These are phyloP conservation scores for Stomatorhinus ivindoensis DNA, from an alignment of 2,113 vertebrate species.

Conservation along the genomic window DNA sequence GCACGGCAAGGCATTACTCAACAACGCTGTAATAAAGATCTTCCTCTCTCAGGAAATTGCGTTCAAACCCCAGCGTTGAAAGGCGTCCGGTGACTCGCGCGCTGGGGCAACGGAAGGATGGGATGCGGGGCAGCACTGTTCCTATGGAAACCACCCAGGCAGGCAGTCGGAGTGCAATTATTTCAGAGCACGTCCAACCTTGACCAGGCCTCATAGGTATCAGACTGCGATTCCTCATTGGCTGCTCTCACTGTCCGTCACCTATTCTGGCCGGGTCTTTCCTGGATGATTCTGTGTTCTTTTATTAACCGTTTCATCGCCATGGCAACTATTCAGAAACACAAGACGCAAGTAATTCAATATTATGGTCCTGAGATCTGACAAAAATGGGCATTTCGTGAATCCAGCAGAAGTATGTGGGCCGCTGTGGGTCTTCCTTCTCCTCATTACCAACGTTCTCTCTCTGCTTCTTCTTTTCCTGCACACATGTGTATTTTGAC, in stretches of 20 bases:
- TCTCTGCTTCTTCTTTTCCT: neutral
- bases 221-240: neutral
- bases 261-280: neutral
- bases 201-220: neutral
- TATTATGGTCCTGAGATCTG: neutral
- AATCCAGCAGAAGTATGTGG: neutral
- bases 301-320: neutral
- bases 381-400: neutral
- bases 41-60: slow-evolving; percentile 10
- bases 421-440: neutral
- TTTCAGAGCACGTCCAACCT: neutral
- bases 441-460: neutral
- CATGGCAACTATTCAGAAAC: neutral
- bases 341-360: neutral
- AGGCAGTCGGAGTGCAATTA: neutral
- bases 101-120: neutral
- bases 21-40: neutral
- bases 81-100: neutral
- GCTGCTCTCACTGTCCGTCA: neutral
- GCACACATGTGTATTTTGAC: neutral
- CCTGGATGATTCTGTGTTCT: neutral
- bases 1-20: neutral
- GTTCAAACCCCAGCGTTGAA: neutral
- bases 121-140: neutral
- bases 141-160: slow-evolving; percentile 19